Base-by-base conservation (phyloP, 2,113 vertebrate genomes). In the Lycocorax pyrrhopterus region DNA sequence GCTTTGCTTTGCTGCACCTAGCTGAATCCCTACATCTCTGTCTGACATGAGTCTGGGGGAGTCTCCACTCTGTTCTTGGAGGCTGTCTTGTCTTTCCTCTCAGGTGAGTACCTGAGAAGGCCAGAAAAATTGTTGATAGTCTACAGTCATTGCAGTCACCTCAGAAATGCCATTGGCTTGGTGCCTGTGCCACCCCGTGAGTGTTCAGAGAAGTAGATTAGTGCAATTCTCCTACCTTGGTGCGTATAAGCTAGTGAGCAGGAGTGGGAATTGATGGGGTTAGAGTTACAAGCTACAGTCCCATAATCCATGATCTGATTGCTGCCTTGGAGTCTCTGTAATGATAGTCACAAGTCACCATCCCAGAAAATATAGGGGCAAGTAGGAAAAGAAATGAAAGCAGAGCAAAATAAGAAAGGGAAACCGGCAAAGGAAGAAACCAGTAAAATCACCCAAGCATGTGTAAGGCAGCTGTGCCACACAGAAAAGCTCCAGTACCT, bases 271-370 rank as follows among this genome's bases (percentile, higher is more conserved):
- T 67, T 91, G 79, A 84, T 41, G 52, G 86, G 84, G 68, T 88
- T 84, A 87, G 68, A 63, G 69, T 73, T 86, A 94, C 58, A 85
- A 89, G 67, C 8, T 95, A 91, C 68, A 89, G 71, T 84, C 95
- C 92, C 84, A 29, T 96, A 91, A 94, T 90, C 96, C 83, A 2
- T 88, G 67, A 92, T 84, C 37, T 68, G 93, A 93, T 51, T 58
- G 51, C 43, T 97, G 91, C 77, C 90, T 87, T 93, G 95, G 35
- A 96, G 94, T 89, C 82, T 97, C 92, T 95, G 93, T 68, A 96
- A 96, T 66, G 94, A 90, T 12, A 97, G 77, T 35, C 76, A 95
- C 15, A 80, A 62, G 52, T 93, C 93, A 95, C 64, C 47, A 76
- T 83, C 27, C 67, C 73, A 89, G 51, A 87, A 86, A 81, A 96